Conservation (phyloP, 2,113 vertebrate species). For the Agapornis roseicollis region DNA sequence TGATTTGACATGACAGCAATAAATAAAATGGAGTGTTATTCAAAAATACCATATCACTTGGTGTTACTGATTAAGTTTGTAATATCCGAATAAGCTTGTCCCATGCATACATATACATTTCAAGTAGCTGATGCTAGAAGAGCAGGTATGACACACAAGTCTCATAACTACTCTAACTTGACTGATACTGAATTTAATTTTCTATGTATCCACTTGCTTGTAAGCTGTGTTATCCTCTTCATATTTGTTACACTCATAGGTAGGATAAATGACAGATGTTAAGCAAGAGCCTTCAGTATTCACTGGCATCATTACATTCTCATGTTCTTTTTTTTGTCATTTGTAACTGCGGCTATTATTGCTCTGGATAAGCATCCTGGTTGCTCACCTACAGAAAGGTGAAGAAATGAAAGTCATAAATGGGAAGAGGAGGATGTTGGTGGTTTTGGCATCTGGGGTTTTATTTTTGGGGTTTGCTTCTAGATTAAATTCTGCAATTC, state of each 20-base stretch:
- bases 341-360: not conserved
- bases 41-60: not conserved
- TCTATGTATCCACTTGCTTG: not conserved
- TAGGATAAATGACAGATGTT: not conserved
- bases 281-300: not conserved
- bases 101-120: not conserved
- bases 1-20: constrained; percentile 37
- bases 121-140: not conserved
- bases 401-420: not conserved
- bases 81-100: not conserved
- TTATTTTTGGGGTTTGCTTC: not conserved
- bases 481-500: not conserved
- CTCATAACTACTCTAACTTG: not conserved
- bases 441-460: not conserved
- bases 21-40: constrained; percentile 21
- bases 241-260: not conserved
- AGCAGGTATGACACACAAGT: not conserved
- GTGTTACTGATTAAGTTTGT: not conserved
- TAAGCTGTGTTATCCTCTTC: not conserved
- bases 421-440: not conserved
- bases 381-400: not conserved
- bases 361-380: not conserved
- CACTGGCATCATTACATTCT: not conserved
- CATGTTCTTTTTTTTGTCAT: not conserved
- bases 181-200: not conserved